Evolutionary conservation across 2,797 vertebrate species (phyloP).

Genomic region (Hydrocynus forskahlii): DNA sequence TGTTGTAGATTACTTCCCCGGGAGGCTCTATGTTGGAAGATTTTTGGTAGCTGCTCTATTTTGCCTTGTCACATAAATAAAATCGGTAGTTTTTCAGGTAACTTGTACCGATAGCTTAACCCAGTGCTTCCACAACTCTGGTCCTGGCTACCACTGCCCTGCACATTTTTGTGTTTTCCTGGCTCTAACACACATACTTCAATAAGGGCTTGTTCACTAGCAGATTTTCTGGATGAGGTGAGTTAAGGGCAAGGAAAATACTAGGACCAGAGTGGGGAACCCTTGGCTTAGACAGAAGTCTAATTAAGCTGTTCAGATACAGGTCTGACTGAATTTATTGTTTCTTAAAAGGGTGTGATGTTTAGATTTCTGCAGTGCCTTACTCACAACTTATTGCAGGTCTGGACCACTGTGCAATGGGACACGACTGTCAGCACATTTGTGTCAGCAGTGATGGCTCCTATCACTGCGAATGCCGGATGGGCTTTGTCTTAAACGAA

Average conservation of each 20-base stretch:
- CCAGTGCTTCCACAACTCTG: background rate
- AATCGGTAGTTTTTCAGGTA: background rate
- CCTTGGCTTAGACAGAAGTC: background rate
- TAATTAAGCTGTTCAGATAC: background rate
- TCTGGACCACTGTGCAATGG: constrained; percentile 79
- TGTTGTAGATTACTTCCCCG: background rate
- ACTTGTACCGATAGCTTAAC: background rate
- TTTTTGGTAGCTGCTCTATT: background rate
- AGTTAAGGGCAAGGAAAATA: background rate
- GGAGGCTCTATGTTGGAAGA: background rate
- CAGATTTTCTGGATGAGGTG: background rate
- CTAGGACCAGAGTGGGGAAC: background rate
- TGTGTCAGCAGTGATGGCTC: constrained; percentile 80
- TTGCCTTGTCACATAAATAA: too few relatives aligned
- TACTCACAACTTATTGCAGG: constrained; percentile 72
- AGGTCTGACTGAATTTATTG: background rate
- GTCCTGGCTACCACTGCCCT: background rate
- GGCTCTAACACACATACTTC: background rate
- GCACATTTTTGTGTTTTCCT: background rate
- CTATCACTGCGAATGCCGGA: constrained; percentile 83
- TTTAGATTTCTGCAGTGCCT: constrained; percentile 43
- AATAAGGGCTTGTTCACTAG: background rate
- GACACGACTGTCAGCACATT: constrained; percentile 86
- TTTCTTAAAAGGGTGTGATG: background rate
- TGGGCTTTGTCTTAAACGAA: constrained; percentile 80